A percentile compares a stretch with the other conserved stretches of the same genome.
Evolutionary conservation across 2,888 invertebrate species (phyloP).

Genomic region (Tipula unca): DNA sequence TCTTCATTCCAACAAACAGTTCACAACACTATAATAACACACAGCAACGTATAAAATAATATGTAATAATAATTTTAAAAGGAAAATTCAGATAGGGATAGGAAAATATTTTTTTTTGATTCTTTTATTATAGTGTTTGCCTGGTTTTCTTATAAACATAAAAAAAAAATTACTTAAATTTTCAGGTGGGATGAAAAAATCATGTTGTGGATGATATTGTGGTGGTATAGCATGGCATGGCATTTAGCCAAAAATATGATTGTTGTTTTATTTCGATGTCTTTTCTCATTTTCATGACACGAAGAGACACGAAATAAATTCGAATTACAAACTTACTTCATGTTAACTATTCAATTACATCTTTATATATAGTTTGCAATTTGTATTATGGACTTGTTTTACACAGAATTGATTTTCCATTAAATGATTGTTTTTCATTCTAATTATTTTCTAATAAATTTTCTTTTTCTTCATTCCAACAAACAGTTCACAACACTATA

Average conservation of each 20-base stretch:
- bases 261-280: not conserved
- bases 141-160: not conserved
- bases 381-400: not conserved
- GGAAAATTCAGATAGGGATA: not conserved
- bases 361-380: not conserved
- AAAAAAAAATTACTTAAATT: not conserved
- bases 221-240: not conserved
- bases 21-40: not conserved
- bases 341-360: not conserved
- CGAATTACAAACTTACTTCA: not conserved
- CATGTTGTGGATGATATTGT: not conserved
- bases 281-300: not conserved
- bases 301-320: not conserved
- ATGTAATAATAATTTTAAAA: not conserved
- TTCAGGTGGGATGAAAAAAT: not conserved
- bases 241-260: not conserved
- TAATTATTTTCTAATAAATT: constrained; percentile 8
- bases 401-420: not conserved
- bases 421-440: not conserved
- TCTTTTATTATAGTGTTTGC: not conserved
- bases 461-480: not conserved
- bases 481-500: not conserved
- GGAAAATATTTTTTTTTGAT: not conserved
- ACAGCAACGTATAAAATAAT: not conserved
- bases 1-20: not conserved